phyloP scores from a whole-genome alignment of 2,888 invertebrate species.

The Stenichneumon culpator region DNA sequence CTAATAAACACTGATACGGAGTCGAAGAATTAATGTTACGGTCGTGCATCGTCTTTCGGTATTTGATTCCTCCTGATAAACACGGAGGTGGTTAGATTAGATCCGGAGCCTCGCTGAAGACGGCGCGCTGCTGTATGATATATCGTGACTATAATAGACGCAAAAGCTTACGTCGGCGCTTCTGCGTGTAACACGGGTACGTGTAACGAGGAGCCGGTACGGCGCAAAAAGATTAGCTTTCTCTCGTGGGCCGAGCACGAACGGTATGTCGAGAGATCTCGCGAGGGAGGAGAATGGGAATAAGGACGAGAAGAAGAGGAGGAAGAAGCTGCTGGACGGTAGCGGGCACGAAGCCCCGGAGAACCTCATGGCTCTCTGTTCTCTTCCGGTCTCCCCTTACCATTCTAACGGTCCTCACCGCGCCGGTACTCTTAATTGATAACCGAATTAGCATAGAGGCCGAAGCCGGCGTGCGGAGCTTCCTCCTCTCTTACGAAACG shows the following conservation, averaged over 20 bases:
- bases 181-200: slow-evolving; percentile 10
- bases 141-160: not conserved
- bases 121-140: not conserved
- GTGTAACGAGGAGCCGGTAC: slow-evolving; percentile 28
- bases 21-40: not conserved
- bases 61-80: not conserved
- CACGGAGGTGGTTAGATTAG: not conserved
- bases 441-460: slow-evolving; percentile 61
- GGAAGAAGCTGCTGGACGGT: slow-evolving; percentile 27
- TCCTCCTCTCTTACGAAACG: slow-evolving; percentile 53
- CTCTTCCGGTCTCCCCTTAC: slow-evolving; percentile 15
- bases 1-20: not conserved
- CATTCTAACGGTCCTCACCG: slow-evolving; percentile 55
- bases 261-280: slow-evolving; percentile 5
- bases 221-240: slow-evolving; percentile 58
- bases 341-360: slow-evolving; percentile 14
- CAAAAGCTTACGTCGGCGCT: not conserved
- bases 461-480: slow-evolving; percentile 15
- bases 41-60: not conserved
- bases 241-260: slow-evolving; percentile 50
- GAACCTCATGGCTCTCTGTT: slow-evolving; percentile 2
- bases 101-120: not conserved
- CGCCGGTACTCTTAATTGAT: slow-evolving; percentile 62
- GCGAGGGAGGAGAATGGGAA: slow-evolving; percentile 42
- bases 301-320: slow-evolving; percentile 36